A percentile compares a stretch with the other conserved stretches of the same genome.
Evolutionary conservation across 2,797 vertebrate species (phyloP).

Genomic region (Helarctos malayanus): DNA sequence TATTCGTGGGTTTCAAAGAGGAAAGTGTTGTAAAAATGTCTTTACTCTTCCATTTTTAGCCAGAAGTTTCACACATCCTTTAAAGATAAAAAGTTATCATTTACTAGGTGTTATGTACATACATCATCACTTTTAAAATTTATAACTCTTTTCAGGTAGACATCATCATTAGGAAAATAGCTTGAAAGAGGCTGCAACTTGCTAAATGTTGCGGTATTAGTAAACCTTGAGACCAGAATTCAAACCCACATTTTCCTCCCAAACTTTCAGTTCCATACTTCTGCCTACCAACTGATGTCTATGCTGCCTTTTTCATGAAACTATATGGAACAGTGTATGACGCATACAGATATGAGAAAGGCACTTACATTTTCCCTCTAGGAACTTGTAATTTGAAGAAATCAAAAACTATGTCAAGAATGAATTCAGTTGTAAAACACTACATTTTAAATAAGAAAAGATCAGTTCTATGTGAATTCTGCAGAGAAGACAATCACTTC

Average conservation of each 20-base stretch:
- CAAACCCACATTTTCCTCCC: neutral
- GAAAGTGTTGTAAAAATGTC: neutral
- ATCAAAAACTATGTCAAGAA: neutral
- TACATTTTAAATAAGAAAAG: neutral
- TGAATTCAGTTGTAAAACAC: neutral
- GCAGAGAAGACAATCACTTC: neutral
- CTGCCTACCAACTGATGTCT: neutral
- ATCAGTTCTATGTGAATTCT: neutral
- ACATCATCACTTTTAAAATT: neutral
- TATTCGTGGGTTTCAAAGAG: neutral
- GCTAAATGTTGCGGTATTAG: neutral
- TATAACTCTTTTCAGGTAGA: neutral
- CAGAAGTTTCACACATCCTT: neutral
- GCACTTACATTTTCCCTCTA: neutral
- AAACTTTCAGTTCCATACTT: neutral
- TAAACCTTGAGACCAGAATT: rapidly evolving
- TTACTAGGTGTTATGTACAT: neutral
- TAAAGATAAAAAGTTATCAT: neutral
- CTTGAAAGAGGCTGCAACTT: neutral
- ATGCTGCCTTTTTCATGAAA: neutral
- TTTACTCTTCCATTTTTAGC: neutral
- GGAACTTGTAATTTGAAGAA: neutral
- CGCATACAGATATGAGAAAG: neutral
- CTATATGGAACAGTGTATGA: neutral
- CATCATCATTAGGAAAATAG: conserved; percentile 64